A percentile compares a stretch with the other conserved stretches of the same genome.
phyloP scores from a whole-genome alignment of 2,113 vertebrate genomes.

The Aramus guarauna region DNA sequence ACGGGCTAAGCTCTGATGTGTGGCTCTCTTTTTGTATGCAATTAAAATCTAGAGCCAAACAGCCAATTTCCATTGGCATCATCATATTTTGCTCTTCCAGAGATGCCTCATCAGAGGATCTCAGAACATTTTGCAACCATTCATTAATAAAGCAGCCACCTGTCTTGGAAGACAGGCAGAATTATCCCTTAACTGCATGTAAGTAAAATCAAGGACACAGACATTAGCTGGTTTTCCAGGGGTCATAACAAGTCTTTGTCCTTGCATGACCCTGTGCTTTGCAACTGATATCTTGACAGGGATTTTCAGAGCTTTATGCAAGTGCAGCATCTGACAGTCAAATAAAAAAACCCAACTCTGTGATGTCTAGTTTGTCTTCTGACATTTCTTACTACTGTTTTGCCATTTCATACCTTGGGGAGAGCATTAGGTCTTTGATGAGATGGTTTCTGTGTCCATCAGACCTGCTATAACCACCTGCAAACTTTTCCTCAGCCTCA shows the following conservation, averaged over 20 bases:
- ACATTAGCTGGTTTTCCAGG: neutral
- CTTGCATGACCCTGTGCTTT: neutral
- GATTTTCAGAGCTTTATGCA: neutral
- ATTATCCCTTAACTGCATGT: neutral
- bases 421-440: neutral
- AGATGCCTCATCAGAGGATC: neutral
- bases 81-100: neutral
- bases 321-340: neutral
- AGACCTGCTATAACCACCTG: neutral
- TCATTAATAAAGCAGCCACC: neutral
- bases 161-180: neutral
- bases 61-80: neutral
- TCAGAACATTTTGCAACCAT: conserved; percentile 4
- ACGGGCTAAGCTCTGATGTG: neutral
- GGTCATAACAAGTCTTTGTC: neutral
- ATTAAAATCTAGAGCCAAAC: neutral
- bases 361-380: neutral
- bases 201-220: neutral
- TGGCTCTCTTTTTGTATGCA: neutral
- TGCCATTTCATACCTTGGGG: neutral
- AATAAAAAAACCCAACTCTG: neutral
- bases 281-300: neutral
- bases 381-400: neutral
- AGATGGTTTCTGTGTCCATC: neutral
- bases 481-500: neutral